phyloP scores from a whole-genome alignment of 2,888 invertebrate species.

The Zaprionus obscuricornis region DNA sequence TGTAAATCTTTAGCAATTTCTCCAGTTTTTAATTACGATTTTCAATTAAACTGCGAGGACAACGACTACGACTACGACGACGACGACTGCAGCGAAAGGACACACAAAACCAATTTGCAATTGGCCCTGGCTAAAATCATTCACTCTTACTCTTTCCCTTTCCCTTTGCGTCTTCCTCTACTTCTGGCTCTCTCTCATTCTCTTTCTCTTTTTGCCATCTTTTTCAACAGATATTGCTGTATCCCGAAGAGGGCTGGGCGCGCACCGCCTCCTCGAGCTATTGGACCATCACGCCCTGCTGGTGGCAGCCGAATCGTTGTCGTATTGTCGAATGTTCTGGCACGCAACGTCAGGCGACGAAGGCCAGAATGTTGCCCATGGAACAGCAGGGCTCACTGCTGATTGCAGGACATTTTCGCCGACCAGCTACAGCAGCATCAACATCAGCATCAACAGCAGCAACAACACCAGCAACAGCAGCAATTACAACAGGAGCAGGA shows the following conservation, averaged over 20 bases:
- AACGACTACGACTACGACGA: no score
- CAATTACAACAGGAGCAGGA: slow-evolving; percentile 18
- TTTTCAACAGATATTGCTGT: slow-evolving; percentile 89
- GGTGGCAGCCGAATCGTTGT: slow-evolving; percentile 93
- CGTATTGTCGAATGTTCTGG: slow-evolving; percentile 93
- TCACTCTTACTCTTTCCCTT: slow-evolving; percentile 17
- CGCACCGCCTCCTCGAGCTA: slow-evolving; percentile 93
- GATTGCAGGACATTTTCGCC: slow-evolving; percentile 87
- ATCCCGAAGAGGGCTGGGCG: slow-evolving; percentile 95
- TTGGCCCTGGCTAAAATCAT: slow-evolving; percentile 54
- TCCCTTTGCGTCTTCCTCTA: slow-evolving; percentile 1
- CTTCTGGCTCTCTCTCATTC: slow-evolving; percentile 24
- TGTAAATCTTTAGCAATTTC: slow-evolving; percentile 53
- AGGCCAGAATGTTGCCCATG: slow-evolving; percentile 91
- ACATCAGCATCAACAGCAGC: slow-evolving; percentile 17
- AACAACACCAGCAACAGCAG: slow-evolving; percentile 33
- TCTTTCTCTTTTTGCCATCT: slow-evolving; percentile 16
- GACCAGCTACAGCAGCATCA: slow-evolving; percentile 43
- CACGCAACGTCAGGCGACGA: slow-evolving; percentile 85
- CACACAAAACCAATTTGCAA: slow-evolving; percentile 73
- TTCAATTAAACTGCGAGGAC: slow-evolving; percentile 72
- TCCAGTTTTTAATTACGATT: slow-evolving; percentile 78
- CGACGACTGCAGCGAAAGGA: no score
- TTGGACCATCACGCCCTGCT: slow-evolving; percentile 93
- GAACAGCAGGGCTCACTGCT: slow-evolving; percentile 90